These are phyloP conservation scores for Irena cyanogastra DNA, from an alignment of 2,113 vertebrate genomes.

Conservation along the genomic window DNA sequence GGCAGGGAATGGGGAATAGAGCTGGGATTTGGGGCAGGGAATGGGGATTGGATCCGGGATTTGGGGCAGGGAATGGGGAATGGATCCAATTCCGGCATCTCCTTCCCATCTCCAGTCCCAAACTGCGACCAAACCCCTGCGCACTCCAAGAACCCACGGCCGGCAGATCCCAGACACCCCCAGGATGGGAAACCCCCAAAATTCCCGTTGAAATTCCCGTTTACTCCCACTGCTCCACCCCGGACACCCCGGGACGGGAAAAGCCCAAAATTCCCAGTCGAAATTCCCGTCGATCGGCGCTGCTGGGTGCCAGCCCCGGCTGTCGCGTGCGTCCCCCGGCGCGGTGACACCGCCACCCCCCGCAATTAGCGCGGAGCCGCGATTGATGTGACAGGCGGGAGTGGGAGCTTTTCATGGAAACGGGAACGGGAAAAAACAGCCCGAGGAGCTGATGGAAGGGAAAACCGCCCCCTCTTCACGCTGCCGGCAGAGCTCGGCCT, in stretches of 20 bases:
- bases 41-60: too few relatives aligned
- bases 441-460: neutral
- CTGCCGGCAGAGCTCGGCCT: neutral
- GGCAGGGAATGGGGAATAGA: neutral
- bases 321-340: neutral
- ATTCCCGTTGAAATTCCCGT: neutral
- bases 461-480: conserved; percentile 25
- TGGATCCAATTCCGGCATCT: neutral
- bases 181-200: neutral
- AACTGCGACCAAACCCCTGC: neutral
- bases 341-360: neutral
- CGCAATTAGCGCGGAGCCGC: neutral
- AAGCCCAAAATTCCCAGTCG: neutral
- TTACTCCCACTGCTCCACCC: neutral
- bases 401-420: neutral
- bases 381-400: neutral
- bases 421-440: neutral
- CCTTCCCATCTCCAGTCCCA: neutral
- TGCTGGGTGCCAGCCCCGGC: neutral
- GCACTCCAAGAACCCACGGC: neutral
- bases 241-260: too few relatives aligned
- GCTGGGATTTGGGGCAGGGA: neutral
- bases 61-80: too few relatives aligned
- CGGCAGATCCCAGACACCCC: neutral
- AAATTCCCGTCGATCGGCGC: neutral